Conservation (phyloP, 2,113 vertebrate species). For the zebrafish (Danio rerio) region GRCz12tu NC_133178.1:29469501-29470000, state of each 20-base stretch:
- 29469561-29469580: slow-evolving; percentile 21
- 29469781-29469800: not conserved
- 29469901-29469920: slow-evolving; percentile 45
- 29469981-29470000: slow-evolving; percentile 49
- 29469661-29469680: slow-evolving; percentile 39
- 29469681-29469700: not conserved
- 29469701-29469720: slow-evolving; percentile 10
- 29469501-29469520: not conserved
- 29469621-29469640: slow-evolving; percentile 34
- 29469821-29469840: not conserved
- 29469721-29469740: not conserved
- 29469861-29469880: not conserved
- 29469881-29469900: not conserved
- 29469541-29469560: not conserved
- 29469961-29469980: slow-evolving; percentile 64
- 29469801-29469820: slow-evolving; percentile 10
- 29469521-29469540: not conserved
- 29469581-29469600: not conserved
- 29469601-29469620: not conserved
- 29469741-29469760: not conserved
- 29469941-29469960: slow-evolving; percentile 73
- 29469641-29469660: slow-evolving; percentile 46
- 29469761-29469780: slow-evolving; percentile 1
- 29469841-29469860: not conserved
- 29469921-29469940: slow-evolving; percentile 65